Percentiles rank a stretch among this genome's conserved stretches.
These are phyloP conservation scores for Aradus depressus DNA, from an alignment of 2,888 invertebrate species.

Conservation along the genomic window DNA sequence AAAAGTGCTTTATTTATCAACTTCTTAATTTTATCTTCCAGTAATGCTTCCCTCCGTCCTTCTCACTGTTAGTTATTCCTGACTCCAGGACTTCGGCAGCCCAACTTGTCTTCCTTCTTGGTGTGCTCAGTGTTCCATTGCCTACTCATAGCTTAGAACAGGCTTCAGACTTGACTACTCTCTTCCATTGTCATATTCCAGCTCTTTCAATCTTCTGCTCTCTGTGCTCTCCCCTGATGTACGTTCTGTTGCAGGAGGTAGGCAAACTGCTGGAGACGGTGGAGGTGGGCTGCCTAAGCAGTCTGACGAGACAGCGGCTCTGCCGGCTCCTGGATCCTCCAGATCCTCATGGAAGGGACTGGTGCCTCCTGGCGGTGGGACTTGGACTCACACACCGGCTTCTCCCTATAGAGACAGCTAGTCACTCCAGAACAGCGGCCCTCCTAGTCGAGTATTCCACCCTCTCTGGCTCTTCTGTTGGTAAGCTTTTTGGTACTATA, in stretches of 20 bases:
- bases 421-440: constrained; percentile 21
- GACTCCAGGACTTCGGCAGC: too few species aligned
- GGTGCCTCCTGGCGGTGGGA: constrained; percentile 61
- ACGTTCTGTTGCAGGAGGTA: constrained; percentile 2
- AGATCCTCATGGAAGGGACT: constrained; percentile 59
- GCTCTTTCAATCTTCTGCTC: too few species aligned
- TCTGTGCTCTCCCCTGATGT: too few species aligned
- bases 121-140: too few species aligned
- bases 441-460: constrained; percentile 20
- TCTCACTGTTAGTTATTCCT: too few species aligned
- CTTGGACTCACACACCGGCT: constrained; percentile 43
- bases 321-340: constrained; percentile 60
- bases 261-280: constrained; percentile 7
- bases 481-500: constrained; percentile 14
- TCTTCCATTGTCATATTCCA: too few species aligned
- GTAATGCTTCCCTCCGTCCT: too few species aligned
- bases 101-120: too few species aligned
- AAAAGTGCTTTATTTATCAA: too few species aligned
- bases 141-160: too few species aligned
- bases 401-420: constrained; percentile 23
- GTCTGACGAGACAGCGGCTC: constrained; percentile 48
- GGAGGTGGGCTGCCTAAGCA: constrained; percentile 32
- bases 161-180: too few species aligned
- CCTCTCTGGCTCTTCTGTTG: constrained; percentile 18
- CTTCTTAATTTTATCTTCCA: too few species aligned